Evolutionary conservation across 2,888 invertebrate species (phyloP), one percentile per base, ranked within the genome.

Genomic region (Tridacna gigas): DNA sequence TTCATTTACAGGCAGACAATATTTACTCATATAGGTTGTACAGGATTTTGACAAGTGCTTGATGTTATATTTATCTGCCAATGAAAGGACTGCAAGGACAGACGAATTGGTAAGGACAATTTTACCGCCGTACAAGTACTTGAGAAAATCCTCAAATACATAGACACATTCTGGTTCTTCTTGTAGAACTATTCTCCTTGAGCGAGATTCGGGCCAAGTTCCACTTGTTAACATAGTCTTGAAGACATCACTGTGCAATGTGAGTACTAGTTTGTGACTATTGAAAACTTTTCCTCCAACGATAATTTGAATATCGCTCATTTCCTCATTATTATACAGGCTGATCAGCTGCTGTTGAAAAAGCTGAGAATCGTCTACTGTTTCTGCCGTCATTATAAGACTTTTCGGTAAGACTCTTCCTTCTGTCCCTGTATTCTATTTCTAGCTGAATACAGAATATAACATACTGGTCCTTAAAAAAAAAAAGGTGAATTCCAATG

Each of bases 1-100:
- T 80, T 97, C 96, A 78, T 96, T 96, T 0, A 97, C 97, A 9
- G 98, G 98, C 91, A 97, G 96, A 2, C 98, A 97, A 94, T 98
- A 97, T 90, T 96, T 96, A 75, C 96, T 96, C 98, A 99, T 98
- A 95, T 97, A 99, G 82, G 97, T 96, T 48, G 97, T 96, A 94
- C 98, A 98, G 18, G 98, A 95, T 12, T 96, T 95, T 86, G 97
- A 97, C 92, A 99, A 96, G 95, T 98, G 98, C 96, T 97, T 97
- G 20, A 99, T 97, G 95, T 98, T 98, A 95, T 99, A 99, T 95
- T 99, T 99, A 95, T 99, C 99, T 63, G 98, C 98, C 80, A 99
- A 95, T 15, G 97, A 97, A 77, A 99, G 96, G 89, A 98, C 96
- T 11, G 98, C 97, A 95, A 98, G 96, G 74, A 98, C 98, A 84